phyloP scores from a whole-genome alignment of 1,140 invertebrate genomes.

The Lepidurus couesii region DNA sequence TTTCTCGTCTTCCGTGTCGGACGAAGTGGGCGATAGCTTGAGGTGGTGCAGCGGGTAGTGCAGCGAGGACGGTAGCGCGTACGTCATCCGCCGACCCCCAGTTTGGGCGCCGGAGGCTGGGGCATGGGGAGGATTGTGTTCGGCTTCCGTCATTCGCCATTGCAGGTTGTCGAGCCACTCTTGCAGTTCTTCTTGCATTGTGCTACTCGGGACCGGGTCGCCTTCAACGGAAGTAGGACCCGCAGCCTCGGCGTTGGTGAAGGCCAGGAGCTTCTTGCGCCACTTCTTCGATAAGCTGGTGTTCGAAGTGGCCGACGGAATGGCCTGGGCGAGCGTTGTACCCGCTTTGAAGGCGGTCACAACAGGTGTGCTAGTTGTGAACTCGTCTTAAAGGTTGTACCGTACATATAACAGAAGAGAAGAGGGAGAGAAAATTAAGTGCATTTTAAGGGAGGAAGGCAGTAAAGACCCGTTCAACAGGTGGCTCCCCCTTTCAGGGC shows the following conservation, averaged over 20 bases:
- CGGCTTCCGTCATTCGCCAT: conserved; percentile 27
- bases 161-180: conserved; percentile 33
- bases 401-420: background rate
- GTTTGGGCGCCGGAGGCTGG: background rate
- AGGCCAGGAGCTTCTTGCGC: background rate
- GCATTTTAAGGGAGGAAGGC: too few relatives aligned
- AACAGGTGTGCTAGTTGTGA: background rate
- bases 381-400: background rate
- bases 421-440: background rate
- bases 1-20: conserved; percentile 9
- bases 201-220: background rate
- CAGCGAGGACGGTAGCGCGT: background rate
- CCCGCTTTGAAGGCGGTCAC: background rate
- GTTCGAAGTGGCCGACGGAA: background rate
- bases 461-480: too few relatives aligned
- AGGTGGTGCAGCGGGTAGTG: background rate
- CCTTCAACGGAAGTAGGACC: background rate
- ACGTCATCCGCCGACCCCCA: background rate
- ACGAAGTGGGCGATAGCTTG: background rate
- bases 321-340: background rate
- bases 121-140: background rate
- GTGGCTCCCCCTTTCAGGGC: too few relatives aligned
- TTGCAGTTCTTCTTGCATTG: conserved; percentile 26
- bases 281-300: background rate
- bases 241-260: background rate